Evolutionary conservation across 1,140 invertebrate species (phyloP), one percentile per base, ranked within the genome.

Genomic region (Euglossa dilemma): DNA sequence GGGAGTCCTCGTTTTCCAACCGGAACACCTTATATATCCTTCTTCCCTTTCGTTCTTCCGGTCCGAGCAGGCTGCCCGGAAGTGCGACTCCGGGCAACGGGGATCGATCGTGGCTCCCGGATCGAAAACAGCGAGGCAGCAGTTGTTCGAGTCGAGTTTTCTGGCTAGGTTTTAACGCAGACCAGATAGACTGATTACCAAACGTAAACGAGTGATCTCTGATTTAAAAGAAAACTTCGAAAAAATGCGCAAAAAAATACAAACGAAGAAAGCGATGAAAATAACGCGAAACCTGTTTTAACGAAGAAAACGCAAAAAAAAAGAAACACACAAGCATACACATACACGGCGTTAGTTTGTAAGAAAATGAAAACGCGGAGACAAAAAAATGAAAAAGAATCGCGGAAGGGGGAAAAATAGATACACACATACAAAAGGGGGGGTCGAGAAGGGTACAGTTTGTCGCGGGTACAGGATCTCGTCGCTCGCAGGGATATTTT

Each of bases 191-290:
- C 88, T 90, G 86, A 89, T 66, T 90, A 90, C 80, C 81, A 90
- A 90, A 90, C 76, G 85, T 90, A 87, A n/a, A 90, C 64, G 76
- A 82, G 87, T 89, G 89, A 90, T 90, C 89, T 90, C 89, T 84
- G 84, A 74, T 74, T 74, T 43, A 59, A 74, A 89, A 84, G 12
- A 28, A 47, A 64, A 76, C 59, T 9, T 20, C 56, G 61, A 63
- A 63, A 20, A 7, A 63, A 63, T 28, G 8, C 8, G 79, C 20
- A 67, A 54, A 72, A 54, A 66, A 9, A 36, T 45, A 56, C 2
- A 57, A 64, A 56, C 52, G 56, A 80, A 73, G 54, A 83, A 77
- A 64, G 77, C 11, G 77, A 52, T 52, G 28, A 57, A n/a, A 25
- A 23, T n/a, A 50, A 76, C 20, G 20, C 16, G 14, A 76, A 77